phyloP scores from a whole-genome alignment of 2,797 vertebrate species.

The Sebastiscus tertius region DNA sequence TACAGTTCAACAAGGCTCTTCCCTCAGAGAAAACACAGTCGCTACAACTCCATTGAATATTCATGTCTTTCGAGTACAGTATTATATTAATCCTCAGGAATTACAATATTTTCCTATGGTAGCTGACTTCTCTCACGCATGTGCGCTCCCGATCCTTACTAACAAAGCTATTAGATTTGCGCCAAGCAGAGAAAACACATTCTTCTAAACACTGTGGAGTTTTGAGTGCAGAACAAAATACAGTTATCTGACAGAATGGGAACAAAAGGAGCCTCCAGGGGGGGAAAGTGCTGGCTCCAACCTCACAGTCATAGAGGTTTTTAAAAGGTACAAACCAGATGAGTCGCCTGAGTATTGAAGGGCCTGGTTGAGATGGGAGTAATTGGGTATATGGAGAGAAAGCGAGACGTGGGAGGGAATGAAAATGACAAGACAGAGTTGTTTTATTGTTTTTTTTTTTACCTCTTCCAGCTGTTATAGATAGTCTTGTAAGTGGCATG shows the following conservation, averaged over 20 bases:
- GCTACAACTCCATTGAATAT: constrained; percentile 14
- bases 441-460: neutral
- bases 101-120: neutral
- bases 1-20: constrained; percentile 25
- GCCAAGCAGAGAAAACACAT: neutral
- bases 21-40: constrained; percentile 25
- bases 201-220: constrained; percentile 19
- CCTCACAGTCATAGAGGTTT: constrained; percentile 34
- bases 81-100: constrained; percentile 34
- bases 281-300: constrained; percentile 6
- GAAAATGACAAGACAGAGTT: constrained; percentile 40
- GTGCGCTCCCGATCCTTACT: neutral
- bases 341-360: constrained; percentile 31
- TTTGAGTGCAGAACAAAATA: constrained; percentile 41
- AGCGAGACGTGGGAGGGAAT: constrained; percentile 39
- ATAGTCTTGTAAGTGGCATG: constrained; percentile 59
- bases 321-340: constrained; percentile 59
- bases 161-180: constrained; percentile 22
- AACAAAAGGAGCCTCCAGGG: constrained; percentile 32
- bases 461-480: constrained; percentile 22
- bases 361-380: constrained; percentile 31
- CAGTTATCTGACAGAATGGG: constrained; percentile 62
- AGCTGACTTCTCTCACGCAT: neutral
- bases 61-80: neutral
- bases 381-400: constrained; percentile 50